phyloP scores from a whole-genome alignment of 2,113 vertebrate species.

The Tetraodon nigroviridis region DNA sequence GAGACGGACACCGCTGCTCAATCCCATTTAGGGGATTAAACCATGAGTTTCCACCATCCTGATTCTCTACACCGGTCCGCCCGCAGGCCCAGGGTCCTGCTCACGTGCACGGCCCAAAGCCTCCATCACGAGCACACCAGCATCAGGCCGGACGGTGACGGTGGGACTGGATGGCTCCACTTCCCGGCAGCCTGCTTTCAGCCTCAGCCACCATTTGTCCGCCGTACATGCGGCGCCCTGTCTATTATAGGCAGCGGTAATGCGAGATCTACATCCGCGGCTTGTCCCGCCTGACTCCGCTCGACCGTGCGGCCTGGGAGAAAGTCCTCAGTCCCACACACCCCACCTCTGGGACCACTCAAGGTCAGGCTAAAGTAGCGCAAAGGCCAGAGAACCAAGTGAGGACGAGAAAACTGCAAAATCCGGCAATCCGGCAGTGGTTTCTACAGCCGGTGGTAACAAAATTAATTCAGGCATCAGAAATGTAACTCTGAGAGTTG shows the following conservation, averaged over 20 bases:
- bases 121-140: slow-evolving; percentile 8
- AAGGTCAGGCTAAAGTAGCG: slow-evolving; percentile 54
- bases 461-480: no score
- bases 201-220: slow-evolving; percentile 41
- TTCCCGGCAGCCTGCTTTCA: slow-evolving; percentile 31
- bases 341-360: slow-evolving; percentile 16
- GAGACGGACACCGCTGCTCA: slow-evolving; percentile 26
- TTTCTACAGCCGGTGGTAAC: neutral
- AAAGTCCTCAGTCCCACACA: slow-evolving; percentile 45
- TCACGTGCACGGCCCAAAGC: neutral
- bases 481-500: no score
- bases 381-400: slow-evolving; percentile 8
- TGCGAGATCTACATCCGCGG: slow-evolving; percentile 59
- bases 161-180: slow-evolving; percentile 30
- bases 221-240: slow-evolving; percentile 42
- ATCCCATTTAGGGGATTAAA: slow-evolving; percentile 48
- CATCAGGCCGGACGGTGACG: slow-evolving; percentile 31
- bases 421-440: neutral
- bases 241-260: slow-evolving; percentile 62
- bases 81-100: no score
- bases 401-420: neutral
- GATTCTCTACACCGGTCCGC: neutral
- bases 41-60: slow-evolving; percentile 31
- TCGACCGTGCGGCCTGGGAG: slow-evolving; percentile 36
- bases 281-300: slow-evolving; percentile 59